Percentiles rank a stretch among this genome's conserved stretches.
Evolutionary conservation across 2,113 vertebrate species (phyloP).

Genomic region (Tonatia bakeri): DNA sequence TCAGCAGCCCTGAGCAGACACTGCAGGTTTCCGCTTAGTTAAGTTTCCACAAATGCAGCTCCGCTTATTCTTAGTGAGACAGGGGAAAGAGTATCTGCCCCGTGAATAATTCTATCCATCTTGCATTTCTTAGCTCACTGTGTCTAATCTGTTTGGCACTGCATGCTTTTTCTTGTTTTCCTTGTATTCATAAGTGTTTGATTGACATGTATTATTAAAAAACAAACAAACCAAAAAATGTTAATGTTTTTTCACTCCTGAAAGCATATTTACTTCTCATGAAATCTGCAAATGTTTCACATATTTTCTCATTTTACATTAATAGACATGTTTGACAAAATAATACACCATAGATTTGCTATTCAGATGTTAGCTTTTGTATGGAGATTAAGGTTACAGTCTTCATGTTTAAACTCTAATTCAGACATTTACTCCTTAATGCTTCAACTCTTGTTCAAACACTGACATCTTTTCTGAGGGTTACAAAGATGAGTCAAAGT

Average conservation of each 20-base stretch:
- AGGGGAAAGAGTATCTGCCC: background rate
- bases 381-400: slow-evolving; percentile 63
- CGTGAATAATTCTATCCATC: slow-evolving; percentile 18
- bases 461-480: slow-evolving; percentile 65
- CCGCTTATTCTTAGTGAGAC: slow-evolving; percentile 42
- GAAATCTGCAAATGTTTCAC: slow-evolving; percentile 50
- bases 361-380: slow-evolving; percentile 66
- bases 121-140: slow-evolving; percentile 5
- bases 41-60: slow-evolving; percentile 56
- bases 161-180: background rate
- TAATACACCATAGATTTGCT: slow-evolving; percentile 31
- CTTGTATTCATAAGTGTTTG: background rate
- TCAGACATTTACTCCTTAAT: slow-evolving; percentile 70
- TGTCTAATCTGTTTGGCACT: slow-evolving; percentile 62
- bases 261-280: slow-evolving; percentile 39
- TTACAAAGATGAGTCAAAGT: slow-evolving; percentile 34
- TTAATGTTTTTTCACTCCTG: slow-evolving; percentile 15
- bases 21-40: slow-evolving; percentile 68
- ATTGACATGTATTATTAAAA: slow-evolving; percentile 44
- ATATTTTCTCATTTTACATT: slow-evolving; percentile 58
- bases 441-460: slow-evolving; percentile 65
- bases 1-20: slow-evolving; percentile 49
- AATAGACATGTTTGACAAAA: slow-evolving; percentile 56
- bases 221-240: background rate
- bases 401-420: slow-evolving; percentile 65